Percentiles rank a stretch among this genome's conserved stretches.
phyloP scores from a whole-genome alignment of 2,888 invertebrate genomes.

The Tetropium fuscum region DNA sequence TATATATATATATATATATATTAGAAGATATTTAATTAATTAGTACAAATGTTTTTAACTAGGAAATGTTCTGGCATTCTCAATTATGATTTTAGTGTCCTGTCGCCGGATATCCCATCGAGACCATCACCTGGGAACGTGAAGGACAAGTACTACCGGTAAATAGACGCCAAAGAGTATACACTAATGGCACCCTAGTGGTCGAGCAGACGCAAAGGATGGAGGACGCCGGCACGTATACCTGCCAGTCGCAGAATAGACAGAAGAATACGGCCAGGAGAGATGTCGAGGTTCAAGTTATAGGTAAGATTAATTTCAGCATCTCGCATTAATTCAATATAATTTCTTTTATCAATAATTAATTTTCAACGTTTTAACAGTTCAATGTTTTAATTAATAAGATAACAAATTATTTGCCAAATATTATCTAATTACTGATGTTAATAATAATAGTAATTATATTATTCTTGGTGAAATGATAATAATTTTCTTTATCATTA shows the following conservation, averaged over 20 bases:
- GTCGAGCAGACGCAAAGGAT: conserved; percentile 87
- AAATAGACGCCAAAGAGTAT: conserved; percentile 89
- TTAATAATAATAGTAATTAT: too few species aligned
- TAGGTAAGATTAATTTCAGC: conserved; percentile 74
- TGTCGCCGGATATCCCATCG: conserved; percentile 90
- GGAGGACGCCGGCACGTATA: conserved; percentile 91
- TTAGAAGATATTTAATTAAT: too few species aligned
- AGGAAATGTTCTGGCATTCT: not conserved
- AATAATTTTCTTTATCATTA: too few species aligned
- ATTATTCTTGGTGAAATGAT: too few species aligned
- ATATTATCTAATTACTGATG: too few species aligned
- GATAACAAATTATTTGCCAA: too few species aligned
- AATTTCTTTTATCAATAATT: too few species aligned
- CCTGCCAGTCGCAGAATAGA: conserved; percentile 88
- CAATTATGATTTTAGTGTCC: conserved; percentile 73
- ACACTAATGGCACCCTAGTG: conserved; percentile 86
- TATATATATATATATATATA: too few species aligned
- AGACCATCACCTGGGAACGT: conserved; percentile 90
- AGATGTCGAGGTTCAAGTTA: conserved; percentile 80
- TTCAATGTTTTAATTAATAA: too few species aligned
- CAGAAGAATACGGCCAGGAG: conserved; percentile 83
- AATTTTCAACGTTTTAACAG: too few species aligned
- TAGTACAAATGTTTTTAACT: not conserved
- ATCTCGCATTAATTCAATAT: too few species aligned
- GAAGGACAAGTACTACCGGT: conserved; percentile 89